Conservation (phyloP, 2,797 vertebrate genomes). For the Chloroceryle amazona region DNA sequence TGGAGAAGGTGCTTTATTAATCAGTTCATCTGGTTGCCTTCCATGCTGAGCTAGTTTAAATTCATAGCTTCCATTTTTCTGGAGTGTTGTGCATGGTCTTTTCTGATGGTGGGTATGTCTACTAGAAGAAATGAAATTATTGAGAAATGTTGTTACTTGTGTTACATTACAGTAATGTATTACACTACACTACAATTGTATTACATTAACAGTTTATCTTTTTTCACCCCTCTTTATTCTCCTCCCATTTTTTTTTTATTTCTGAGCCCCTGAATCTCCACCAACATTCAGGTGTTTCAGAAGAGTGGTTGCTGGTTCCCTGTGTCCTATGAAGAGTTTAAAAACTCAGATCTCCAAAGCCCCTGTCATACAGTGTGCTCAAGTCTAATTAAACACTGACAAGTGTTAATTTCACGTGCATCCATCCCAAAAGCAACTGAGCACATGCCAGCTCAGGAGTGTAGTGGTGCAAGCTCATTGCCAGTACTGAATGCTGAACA, state of each 20-base stretch:
- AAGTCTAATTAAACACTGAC: background rate
- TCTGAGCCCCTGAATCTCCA: background rate
- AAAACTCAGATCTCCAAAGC: background rate
- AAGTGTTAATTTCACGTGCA: fast-evolving
- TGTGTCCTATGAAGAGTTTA: background rate
- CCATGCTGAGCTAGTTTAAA: background rate
- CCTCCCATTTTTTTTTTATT: fast-evolving
- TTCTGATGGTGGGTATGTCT: background rate
- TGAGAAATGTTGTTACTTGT: background rate
- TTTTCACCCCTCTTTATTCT: background rate
- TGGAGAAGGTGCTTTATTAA: background rate
- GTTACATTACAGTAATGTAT: too few relatives aligned
- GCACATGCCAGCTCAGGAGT: background rate
- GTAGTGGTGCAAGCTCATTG: background rate
- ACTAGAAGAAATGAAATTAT: background rate
- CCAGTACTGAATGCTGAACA: background rate
- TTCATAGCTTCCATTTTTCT: background rate
- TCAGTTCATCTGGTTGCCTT: background rate
- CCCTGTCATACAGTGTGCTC: background rate
- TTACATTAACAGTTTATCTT: too few relatives aligned
- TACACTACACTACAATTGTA: background rate
- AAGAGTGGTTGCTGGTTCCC: background rate
- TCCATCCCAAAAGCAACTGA: background rate
- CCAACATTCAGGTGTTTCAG: background rate
- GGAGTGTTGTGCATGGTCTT: background rate